Evolutionary conservation across 2,113 vertebrate species (phyloP).

Genomic region (Grammomys surdaster): DNA sequence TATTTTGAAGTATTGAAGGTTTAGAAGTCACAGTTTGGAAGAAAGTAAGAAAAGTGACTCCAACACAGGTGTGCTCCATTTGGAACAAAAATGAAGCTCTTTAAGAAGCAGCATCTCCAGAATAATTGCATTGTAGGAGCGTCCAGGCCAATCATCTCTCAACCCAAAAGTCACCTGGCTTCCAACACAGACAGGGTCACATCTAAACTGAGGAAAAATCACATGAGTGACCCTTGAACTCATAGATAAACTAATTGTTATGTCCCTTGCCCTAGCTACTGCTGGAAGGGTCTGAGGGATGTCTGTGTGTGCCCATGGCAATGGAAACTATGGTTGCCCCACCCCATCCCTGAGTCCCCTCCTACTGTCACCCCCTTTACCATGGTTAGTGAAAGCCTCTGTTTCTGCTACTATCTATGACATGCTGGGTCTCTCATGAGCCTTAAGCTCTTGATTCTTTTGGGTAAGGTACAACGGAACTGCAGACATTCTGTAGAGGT

Average conservation of each 20-base stretch:
- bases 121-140: slow-evolving; percentile 48
- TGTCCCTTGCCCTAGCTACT: background rate
- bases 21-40: slow-evolving; percentile 44
- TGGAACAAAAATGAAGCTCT: slow-evolving; percentile 54
- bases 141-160: slow-evolving; percentile 19
- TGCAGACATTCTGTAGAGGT: background rate
- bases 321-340: background rate
- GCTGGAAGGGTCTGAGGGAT: background rate
- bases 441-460: background rate
- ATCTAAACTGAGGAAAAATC: slow-evolving; percentile 38
- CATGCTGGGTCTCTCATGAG: background rate
- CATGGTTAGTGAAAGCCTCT: background rate
- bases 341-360: background rate
- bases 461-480: background rate
- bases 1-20: slow-evolving; percentile 53
- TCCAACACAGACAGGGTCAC: background rate
- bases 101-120: slow-evolving; percentile 44
- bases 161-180: slow-evolving; percentile 46
- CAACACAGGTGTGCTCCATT: slow-evolving; percentile 42
- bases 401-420: no score
- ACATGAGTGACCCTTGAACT: background rate
- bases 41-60: slow-evolving; percentile 4
- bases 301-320: background rate
- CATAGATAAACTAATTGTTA: background rate
- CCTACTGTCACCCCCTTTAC: fast-evolving